Percentiles rank a stretch among this genome's conserved stretches.
Evolutionary conservation across 2,797 vertebrate species (phyloP).

Genomic region (Mormyrus hasselquistii): DNA sequence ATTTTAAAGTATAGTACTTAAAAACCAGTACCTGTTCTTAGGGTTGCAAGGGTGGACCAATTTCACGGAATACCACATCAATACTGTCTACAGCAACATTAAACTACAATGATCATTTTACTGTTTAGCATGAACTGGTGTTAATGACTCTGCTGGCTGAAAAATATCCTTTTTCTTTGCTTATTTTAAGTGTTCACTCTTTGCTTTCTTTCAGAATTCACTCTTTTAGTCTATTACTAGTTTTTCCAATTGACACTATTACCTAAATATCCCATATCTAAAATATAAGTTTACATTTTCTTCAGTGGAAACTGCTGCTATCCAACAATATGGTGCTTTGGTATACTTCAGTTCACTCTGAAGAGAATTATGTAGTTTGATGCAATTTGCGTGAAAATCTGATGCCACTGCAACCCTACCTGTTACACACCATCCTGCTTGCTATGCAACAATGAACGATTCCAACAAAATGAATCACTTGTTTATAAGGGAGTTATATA

Average conservation of each 20-base stretch:
- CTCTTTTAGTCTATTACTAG: neutral
- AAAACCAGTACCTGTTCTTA: neutral
- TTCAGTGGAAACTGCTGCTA: neutral
- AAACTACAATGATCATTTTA: neutral
- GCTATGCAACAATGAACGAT: neutral
- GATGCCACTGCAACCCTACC: neutral
- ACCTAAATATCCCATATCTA: neutral
- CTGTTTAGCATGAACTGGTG: neutral
- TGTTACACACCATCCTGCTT: neutral
- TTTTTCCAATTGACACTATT: neutral
- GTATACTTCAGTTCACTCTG: neutral
- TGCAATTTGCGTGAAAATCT: neutral
- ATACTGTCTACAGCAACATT: neutral
- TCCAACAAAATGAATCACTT: neutral
- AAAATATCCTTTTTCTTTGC: neutral
- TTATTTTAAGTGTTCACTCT: neutral
- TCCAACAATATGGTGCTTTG: neutral
- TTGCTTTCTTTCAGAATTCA: neutral
- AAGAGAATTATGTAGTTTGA: neutral
- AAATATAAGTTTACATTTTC: neutral
- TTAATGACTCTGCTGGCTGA: neutral
- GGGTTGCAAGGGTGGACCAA: neutral
- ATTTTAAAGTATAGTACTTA: neutral
- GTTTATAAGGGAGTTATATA: neutral
- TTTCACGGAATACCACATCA: neutral